Percentiles rank a stretch among this genome's conserved stretches.
Evolutionary conservation across 1,140 invertebrate genomes (phyloP).

Genomic region (Brachionus sp.): DNA sequence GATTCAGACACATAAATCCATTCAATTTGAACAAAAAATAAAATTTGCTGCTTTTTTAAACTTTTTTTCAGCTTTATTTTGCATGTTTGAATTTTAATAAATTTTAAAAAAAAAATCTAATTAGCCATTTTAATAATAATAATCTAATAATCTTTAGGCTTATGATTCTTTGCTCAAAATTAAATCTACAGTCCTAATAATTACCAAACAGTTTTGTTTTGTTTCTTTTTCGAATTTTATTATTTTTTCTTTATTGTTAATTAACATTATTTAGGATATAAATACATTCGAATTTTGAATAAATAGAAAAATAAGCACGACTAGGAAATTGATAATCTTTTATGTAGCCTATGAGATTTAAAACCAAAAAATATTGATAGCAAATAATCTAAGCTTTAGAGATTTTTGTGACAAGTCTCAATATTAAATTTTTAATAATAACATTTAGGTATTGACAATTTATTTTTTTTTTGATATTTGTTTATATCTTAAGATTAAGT

Average conservation of each 20-base stretch:
- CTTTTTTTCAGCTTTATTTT: no score
- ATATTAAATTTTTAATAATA: background rate
- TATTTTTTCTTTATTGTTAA: no score
- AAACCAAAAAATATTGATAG: background rate
- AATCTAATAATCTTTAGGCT: no score
- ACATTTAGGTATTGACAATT: background rate
- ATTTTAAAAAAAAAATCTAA: no score
- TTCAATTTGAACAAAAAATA: no score
- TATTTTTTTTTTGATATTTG: background rate
- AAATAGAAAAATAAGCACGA: background rate
- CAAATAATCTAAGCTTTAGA: background rate
- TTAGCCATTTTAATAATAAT: no score
- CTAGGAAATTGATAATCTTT: background rate
- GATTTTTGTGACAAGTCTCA: background rate
- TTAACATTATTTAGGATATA: background rate
- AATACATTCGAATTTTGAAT: background rate
- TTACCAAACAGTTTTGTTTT: no score
- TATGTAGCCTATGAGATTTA: background rate
- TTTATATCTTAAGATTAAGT: background rate
- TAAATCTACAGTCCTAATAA: no score
- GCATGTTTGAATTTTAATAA: no score
- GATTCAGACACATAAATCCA: background rate
- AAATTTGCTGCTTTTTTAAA: no score
- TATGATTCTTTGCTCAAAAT: no score
- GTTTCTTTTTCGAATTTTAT: no score